phyloP scores from a whole-genome alignment of 2,113 vertebrate genomes.

The Rhinichthys klamathensis region DNA sequence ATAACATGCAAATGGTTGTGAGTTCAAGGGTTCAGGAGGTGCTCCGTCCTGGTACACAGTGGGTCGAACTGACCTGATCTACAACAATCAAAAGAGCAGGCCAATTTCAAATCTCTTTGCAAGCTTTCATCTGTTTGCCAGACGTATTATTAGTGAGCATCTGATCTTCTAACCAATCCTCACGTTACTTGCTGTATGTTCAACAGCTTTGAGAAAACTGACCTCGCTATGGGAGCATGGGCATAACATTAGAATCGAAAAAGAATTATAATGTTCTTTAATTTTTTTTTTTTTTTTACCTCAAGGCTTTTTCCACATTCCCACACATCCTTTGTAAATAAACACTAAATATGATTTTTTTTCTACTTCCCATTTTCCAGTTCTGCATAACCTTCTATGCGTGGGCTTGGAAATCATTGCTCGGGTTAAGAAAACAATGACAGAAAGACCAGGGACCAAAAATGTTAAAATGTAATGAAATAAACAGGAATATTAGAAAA shows the following conservation, averaged over 20 bases:
- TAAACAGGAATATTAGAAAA: not conserved
- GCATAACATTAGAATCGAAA: conserved; percentile 5
- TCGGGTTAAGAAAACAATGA: not conserved
- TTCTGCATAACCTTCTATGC: not conserved
- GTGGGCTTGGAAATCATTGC: not conserved
- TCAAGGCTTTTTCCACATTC: not conserved
- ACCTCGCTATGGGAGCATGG: conserved; percentile 11
- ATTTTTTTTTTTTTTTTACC: not conserved
- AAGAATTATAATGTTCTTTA: conserved; percentile 3
- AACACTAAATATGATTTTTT: not conserved
- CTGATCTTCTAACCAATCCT: conserved; percentile 12
- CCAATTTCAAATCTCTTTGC: conserved; percentile 22
- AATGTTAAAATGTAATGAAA: not conserved
- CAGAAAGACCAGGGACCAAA: not conserved
- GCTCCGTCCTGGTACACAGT: not conserved
- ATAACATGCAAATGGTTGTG: no score
- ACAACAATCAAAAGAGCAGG: not conserved
- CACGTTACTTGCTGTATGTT: not conserved
- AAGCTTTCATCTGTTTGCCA: conserved; percentile 40
- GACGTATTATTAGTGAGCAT: not conserved
- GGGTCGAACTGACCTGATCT: conserved; percentile 11
- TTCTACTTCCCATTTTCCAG: not conserved
- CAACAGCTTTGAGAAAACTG: not conserved
- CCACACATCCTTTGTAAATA: not conserved
- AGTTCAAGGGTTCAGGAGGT: not conserved